Conservation (phyloP, 1,140 invertebrate species). For the Eumeta japonica region DNA sequence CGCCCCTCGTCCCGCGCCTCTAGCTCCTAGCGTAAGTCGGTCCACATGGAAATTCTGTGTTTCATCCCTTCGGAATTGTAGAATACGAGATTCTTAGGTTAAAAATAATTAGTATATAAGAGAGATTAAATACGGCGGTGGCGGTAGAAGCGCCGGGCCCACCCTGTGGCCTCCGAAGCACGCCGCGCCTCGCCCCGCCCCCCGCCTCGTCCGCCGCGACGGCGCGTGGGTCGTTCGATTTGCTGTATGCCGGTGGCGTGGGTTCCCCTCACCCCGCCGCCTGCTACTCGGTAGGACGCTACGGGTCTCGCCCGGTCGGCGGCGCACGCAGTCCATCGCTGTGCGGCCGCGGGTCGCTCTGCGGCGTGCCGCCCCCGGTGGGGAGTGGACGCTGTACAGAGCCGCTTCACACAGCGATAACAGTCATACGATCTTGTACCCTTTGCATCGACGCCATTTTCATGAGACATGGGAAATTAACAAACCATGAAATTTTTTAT, state of each 20-base stretch:
- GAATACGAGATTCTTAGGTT: slow-evolving; percentile 53
- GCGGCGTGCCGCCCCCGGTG: too few species aligned
- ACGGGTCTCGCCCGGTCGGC: slow-evolving; percentile 13
- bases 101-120: slow-evolving; percentile 47
- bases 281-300: too few species aligned
- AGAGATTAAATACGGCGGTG: too few species aligned
- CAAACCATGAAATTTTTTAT: too few species aligned
- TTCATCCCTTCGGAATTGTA: slow-evolving; percentile 41
- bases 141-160: too few species aligned
- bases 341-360: neutral
- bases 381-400: slow-evolving; percentile 34
- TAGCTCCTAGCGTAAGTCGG: too few species aligned
- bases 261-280: slow-evolving; percentile 19
- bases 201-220: slow-evolving; percentile 15
- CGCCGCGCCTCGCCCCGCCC: slow-evolving; percentile 15
- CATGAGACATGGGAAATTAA: too few species aligned
- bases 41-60: too few species aligned
- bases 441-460: too few species aligned
- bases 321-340: slow-evolving; percentile 3
- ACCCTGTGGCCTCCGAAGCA: too few species aligned
- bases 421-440: too few species aligned
- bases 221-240: slow-evolving; percentile 48
- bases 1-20: too few species aligned
- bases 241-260: slow-evolving; percentile 26
- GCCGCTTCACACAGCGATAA: slow-evolving; percentile 20